Base-by-base conservation (phyloP, 2,113 vertebrate genomes). In the Proterorhinus semilunaris region DNA sequence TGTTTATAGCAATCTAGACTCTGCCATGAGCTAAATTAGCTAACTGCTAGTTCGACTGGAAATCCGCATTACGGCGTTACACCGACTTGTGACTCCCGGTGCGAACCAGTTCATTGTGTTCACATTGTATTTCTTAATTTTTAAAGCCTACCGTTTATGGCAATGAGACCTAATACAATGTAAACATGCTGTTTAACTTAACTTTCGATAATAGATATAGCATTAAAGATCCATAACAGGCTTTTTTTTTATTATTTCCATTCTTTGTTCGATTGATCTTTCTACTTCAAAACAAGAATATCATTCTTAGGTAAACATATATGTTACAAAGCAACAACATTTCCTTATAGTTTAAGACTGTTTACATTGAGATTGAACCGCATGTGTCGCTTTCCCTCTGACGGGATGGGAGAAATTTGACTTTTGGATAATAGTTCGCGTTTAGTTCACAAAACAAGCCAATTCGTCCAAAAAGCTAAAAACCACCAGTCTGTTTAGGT, bases 1-100 rank as follows among this genome's bases (percentile, higher is more conserved):
- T 84, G 82, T 84, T 87, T 74, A 82, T 85, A 86, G 86, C 84
- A 89, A 89, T 88, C 80, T 51, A 65, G 68, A 66, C 62, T 78
- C 84, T 85, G 84, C 68, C 86, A 88, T 84, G 90, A 86, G 85
- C 84, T 79, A 51, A 65, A 79, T 74, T 77, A 83, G 80, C 59
- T 75, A 61, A 36, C 58, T 58, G 6, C 7, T 75, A 65, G 65
- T 70, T 73, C 55, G 68, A 78, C 44, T 71, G 77, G 80, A 88
- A 81, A 81, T 74, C 85, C 86, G 86, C 86, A 89, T 88, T 88
- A 93, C 78, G 88, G 42, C 13, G 13, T 13, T 9, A 8, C 57
- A 59, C 7, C 9, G 12, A 43, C 12, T 15, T 43, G 16, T 45
- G 13, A 9, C 58, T 61, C 58, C 13, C 43, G 15, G 8, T 44